Evolutionary conservation across 2,797 vertebrate genomes (phyloP).

Genomic region (Betta splendens): DNA sequence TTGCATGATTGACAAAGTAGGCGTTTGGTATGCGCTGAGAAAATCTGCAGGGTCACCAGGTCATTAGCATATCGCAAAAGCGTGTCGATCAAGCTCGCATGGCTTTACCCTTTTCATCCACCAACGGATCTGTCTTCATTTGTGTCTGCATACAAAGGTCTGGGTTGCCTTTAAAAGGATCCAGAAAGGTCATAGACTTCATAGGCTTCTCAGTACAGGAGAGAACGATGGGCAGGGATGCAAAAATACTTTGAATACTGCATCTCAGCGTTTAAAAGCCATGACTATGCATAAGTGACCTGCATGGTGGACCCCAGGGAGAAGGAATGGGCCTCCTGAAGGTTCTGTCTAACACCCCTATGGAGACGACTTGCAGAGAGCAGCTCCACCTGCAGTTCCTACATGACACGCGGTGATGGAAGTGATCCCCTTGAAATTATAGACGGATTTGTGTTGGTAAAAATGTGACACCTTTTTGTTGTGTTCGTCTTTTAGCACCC

Average conservation of each 20-base stretch:
- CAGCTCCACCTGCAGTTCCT: slow-evolving; percentile 26
- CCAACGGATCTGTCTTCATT: slow-evolving; percentile 81
- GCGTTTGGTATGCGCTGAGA: slow-evolving; percentile 70
- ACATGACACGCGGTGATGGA: slow-evolving; percentile 37
- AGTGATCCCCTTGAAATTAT: slow-evolving; percentile 40
- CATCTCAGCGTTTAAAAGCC: slow-evolving; percentile 74
- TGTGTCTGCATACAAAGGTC: slow-evolving; percentile 82
- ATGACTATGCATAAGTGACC: slow-evolving; percentile 72
- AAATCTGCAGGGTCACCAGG: slow-evolving; percentile 66
- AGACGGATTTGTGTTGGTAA: slow-evolving; percentile 13
- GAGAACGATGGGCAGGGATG: slow-evolving; percentile 52
- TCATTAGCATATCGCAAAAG: slow-evolving; percentile 79
- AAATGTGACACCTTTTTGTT: slow-evolving; percentile 5
- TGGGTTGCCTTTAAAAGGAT: slow-evolving; percentile 80
- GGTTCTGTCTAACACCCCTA: slow-evolving; percentile 52
- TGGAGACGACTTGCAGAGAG: slow-evolving; percentile 48
- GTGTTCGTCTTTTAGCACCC: slow-evolving; percentile 81
- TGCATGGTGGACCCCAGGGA: slow-evolving; percentile 46
- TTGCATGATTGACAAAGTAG: slow-evolving; percentile 70
- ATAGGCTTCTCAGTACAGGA: slow-evolving; percentile 68
- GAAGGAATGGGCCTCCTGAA: slow-evolving; percentile 52
- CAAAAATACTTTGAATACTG: slow-evolving; percentile 74
- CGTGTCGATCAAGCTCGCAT: slow-evolving; percentile 72
- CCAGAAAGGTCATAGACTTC: slow-evolving; percentile 83
- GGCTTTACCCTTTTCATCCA: slow-evolving; percentile 84